Evolutionary conservation across 2,797 vertebrate species (phyloP), one percentile per base, ranked within the genome.

Genomic region (Aphelocoma californica): DNA sequence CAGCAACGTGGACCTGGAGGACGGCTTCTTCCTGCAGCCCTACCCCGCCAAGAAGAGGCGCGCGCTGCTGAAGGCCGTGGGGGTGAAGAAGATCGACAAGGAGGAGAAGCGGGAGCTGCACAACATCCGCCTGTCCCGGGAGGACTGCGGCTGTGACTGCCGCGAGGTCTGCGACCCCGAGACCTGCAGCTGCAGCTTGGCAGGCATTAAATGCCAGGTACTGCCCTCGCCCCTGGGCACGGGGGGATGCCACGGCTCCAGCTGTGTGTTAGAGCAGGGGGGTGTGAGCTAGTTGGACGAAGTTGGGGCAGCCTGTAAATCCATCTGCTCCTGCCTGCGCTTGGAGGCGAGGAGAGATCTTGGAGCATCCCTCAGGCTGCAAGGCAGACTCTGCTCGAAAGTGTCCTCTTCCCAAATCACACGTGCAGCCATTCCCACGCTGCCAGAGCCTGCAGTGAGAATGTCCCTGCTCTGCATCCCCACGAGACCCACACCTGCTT

Each of bases 181-280:
- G 97, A 99, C 98, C 28, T 99, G 99, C 97, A 98, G 98, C 98
- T 99, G 99, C 97, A 99, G 98, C 95, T 95, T 99, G 90, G 99
- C 99, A 0, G 99, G 99, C 93, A 99, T 99, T 94, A 99, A 99
- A 82, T 99, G 99, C 97, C 99, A 99, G 99, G 99, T 99, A 97
- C 7, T 69, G 69, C 80, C 64, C 50, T 85, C 7, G 0, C n/a
- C 81, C 85, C 60, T 18, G 50, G 70, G 54, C 26, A 6, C 0
- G 1, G 57, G 75, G 57, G 44, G 2, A 42, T 5, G 38, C 38
- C 0, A 0, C 0, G 0, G 48, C 19, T 90, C 38, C 56, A 13
- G 67, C 60, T 80, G 16, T 18, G 2, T 0, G 0, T 36, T 80
- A 47, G 65, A 71, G 51, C 32, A 7, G 24, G 10, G 23, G 14